A percentile compares a stretch with the other conserved stretches of the same genome.
Conservation (phyloP, 2,797 vertebrate genomes). For the Nannoperca obscura region DNA sequence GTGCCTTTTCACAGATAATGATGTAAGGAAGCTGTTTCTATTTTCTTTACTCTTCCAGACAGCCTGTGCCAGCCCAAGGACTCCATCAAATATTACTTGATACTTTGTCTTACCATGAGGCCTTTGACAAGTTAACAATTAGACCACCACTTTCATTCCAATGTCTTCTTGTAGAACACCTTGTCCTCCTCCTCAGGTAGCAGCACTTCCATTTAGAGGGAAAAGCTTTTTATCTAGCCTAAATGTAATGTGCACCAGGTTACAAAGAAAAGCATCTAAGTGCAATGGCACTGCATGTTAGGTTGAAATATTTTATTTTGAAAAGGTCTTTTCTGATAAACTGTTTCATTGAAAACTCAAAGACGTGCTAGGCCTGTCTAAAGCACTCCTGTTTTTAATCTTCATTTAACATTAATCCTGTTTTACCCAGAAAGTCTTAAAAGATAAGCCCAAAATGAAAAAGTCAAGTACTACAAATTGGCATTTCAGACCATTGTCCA, state of each 20-base stretch:
- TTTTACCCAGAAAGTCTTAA: background rate
- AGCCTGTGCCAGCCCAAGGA: background rate
- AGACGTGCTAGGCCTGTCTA: background rate
- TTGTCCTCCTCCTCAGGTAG: background rate
- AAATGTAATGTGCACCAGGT: conserved; percentile 17
- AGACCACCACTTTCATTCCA: conserved; percentile 4
- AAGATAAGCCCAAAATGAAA: background rate
- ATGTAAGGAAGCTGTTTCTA: background rate
- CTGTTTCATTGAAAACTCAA: background rate
- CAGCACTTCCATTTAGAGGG: background rate
- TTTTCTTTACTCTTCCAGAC: background rate
- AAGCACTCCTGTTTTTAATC: background rate
- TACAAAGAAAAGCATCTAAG: background rate
- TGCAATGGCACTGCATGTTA: background rate
- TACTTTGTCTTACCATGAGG: background rate
- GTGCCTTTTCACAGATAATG: background rate
- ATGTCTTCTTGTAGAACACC: background rate
- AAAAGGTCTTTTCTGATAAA: background rate
- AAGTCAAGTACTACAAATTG: background rate
- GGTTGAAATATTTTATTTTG: background rate
- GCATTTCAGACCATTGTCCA: conserved; percentile 3
- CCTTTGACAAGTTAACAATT: background rate
- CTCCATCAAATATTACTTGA: conserved; percentile 18
- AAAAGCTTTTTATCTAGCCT: conserved; percentile 1
- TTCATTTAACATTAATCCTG: background rate